Evolutionary conservation across 2,797 vertebrate genomes (phyloP), one percentile per base, ranked within the genome.

Genomic region (Sebastes goodei): DNA sequence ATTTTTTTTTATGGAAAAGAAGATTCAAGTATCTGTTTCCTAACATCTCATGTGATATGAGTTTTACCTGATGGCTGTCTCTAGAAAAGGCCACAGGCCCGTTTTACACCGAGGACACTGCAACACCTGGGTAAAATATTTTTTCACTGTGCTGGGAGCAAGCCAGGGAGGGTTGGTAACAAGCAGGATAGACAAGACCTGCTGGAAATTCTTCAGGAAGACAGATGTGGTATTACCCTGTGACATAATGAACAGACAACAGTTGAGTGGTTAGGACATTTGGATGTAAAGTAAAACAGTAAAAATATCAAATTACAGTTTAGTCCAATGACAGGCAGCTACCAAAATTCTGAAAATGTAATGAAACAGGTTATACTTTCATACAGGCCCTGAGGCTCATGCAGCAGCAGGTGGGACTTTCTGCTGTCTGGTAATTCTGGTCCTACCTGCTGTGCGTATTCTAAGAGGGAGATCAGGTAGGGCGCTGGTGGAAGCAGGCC

Each of bases 91-190:
- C 95, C 95, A 96, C 49, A 87, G 30, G 14, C 95, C 95, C 2
- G 10, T 72, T 67, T 95, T 94, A 77, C 96, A 96, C 27, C 70
- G 78, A 55, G 96, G 96, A 87, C 96, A 96, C 93, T 99, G 98
- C 92, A 98, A 90, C 88, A 97, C 84, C 78, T 96, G 94, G 68
- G 94, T 75, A n/a, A 96, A 98, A 85, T 97, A 98, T 10, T 86
- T 94, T 71, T 95, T 94, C 66, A 84, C 89, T 76, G 90, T 91
- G 35, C 77, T 87, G 5, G 92, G 72, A 10, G 95, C 95, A 38
- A 95, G 90, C 97, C 97, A 98, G 11, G 97, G 97, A 90, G 97
- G 96, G 89, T 97, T 96, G 76, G 81, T 86, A 49, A 93, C 76
- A 27, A 98, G 92, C 83, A 97, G 60, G 74, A 89, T 88, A 65